Evolutionary conservation across 2,888 invertebrate species (phyloP).

Genomic region (Pachydiplax longipennis): DNA sequence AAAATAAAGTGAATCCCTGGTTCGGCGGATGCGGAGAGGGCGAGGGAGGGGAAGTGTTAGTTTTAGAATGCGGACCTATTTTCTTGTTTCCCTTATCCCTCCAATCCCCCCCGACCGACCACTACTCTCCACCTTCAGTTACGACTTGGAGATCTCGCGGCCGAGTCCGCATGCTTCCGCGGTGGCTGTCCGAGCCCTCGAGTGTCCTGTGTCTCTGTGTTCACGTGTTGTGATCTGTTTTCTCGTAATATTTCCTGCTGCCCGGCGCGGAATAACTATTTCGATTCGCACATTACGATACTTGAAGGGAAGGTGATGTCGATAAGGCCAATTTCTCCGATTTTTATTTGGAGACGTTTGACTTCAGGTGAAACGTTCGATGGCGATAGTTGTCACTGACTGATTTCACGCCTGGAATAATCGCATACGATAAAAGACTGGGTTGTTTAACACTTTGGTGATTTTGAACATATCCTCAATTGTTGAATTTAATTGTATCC

Average conservation of each 20-base stretch:
- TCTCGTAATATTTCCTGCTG: too few species aligned
- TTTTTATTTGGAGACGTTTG: too few species aligned
- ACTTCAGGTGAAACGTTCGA: too few species aligned
- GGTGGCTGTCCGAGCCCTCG: neutral
- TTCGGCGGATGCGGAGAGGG: neutral
- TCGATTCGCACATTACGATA: neutral
- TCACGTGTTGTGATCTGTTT: neutral
- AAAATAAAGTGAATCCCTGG: constrained; percentile 39
- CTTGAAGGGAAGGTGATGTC: too few species aligned
- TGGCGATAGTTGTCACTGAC: too few species aligned
- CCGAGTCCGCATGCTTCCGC: neutral
- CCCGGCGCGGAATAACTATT: neutral
- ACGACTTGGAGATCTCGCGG: neutral
- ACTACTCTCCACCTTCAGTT: constrained; percentile 2
- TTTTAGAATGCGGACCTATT: constrained; percentile 36
- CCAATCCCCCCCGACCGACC: neutral
- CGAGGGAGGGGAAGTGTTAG: constrained; percentile 14
- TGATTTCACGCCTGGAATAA: too few species aligned
- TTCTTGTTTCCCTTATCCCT: neutral
- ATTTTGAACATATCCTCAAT: too few species aligned
- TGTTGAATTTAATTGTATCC: too few species aligned
- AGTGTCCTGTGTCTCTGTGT: neutral
- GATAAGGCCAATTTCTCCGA: too few species aligned
- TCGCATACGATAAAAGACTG: too few species aligned
- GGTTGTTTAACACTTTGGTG: too few species aligned